Evolutionary conservation across 2,888 invertebrate genomes (phyloP), one percentile per base, ranked within the genome.

Genomic region (Pristionchus entomophagus): DNA sequence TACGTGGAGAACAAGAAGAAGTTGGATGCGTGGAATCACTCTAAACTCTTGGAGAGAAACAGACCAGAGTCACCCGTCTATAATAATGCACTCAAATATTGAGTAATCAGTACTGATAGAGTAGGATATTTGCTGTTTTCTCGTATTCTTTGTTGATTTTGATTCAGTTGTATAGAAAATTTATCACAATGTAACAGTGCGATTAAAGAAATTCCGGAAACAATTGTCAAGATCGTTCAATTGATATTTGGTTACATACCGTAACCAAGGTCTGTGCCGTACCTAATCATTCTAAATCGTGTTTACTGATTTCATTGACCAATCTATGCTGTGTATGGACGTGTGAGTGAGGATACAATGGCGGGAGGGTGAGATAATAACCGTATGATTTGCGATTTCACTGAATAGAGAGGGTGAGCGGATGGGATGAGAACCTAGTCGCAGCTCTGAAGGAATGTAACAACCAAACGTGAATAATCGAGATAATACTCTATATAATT

Each of bases 21-120:
- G 41, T 62, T 91, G 59, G 91, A 92, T 5, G 84, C 87, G 8
- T 93, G 93, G 93, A 88, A 88, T 45, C 92, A 92, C 84, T 32
- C 56, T 10, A 65, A 86, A 17, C n/a, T 87, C 5, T n/a, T 88
- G 51, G 56, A 51, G 26, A 84, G 77, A 19, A 77, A 87, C 19
- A 78, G 77, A 22, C 51, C 85, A 8, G 73, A 69, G 22, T 84
- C 84, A 2, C 73, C 84, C n/a, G 41, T 84, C 35, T 84, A 84
- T 73, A 84, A 84, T 41, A 84, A 84, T 32, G n/a, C 73, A 2
- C 73, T 84, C 73, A 84, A 84, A 59, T 56, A 69, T 73, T 53
- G 84, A 84, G 53, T 35, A 38, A 32, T 77, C n/a, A 32, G n/a
- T 65, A 41, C 17, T n/a, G 3, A 38, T 82, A 82, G 59, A 56